A percentile compares a stretch with the other conserved stretches of the same genome.
These are phyloP conservation scores for Dorcus hopei DNA, from an alignment of 2,888 invertebrate species.

Conservation along the genomic window DNA sequence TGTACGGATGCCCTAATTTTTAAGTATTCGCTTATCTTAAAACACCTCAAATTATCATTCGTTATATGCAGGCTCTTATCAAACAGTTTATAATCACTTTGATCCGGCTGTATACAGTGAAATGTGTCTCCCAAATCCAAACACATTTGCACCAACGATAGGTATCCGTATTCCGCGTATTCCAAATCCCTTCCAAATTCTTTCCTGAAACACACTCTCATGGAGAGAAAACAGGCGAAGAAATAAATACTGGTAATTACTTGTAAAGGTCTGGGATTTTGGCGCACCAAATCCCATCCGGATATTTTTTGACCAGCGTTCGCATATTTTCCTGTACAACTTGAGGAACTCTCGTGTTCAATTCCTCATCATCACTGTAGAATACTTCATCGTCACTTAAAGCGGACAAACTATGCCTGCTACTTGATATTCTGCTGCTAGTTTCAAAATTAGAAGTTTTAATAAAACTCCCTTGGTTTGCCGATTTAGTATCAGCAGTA, in stretches of 20 bases:
- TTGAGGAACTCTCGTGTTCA: constrained; percentile 30
- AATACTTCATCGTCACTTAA: constrained; percentile 6
- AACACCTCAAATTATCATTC: constrained; percentile 6
- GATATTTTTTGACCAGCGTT: constrained; percentile 42
- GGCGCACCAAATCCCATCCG: constrained; percentile 52
- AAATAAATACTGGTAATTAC: constrained; percentile 32
- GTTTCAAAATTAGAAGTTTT: too few species aligned
- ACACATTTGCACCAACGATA: constrained; percentile 39
- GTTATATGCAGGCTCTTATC: constrained; percentile 37
- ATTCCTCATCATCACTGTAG: constrained; percentile 11
- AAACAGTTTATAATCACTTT: constrained; percentile 42
- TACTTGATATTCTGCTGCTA: too few species aligned
- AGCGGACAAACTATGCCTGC: background rate
- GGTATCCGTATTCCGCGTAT: constrained; percentile 37
- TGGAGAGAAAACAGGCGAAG: background rate
- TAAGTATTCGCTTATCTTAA: constrained; percentile 4
- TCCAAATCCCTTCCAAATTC: constrained; percentile 34
- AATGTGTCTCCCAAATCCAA: constrained; percentile 37
- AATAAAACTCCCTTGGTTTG: too few species aligned
- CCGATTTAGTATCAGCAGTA: too few species aligned
- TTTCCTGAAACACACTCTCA: constrained; percentile 23
- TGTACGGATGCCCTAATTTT: constrained; percentile 5
- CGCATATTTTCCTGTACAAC: constrained; percentile 36
- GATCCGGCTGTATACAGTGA: constrained; percentile 34
- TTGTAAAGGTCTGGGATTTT: constrained; percentile 50